Evolutionary conservation across 1,140 invertebrate species (phyloP), one percentile per base, ranked within the genome.

Genomic region (Atta cephalotes): DNA sequence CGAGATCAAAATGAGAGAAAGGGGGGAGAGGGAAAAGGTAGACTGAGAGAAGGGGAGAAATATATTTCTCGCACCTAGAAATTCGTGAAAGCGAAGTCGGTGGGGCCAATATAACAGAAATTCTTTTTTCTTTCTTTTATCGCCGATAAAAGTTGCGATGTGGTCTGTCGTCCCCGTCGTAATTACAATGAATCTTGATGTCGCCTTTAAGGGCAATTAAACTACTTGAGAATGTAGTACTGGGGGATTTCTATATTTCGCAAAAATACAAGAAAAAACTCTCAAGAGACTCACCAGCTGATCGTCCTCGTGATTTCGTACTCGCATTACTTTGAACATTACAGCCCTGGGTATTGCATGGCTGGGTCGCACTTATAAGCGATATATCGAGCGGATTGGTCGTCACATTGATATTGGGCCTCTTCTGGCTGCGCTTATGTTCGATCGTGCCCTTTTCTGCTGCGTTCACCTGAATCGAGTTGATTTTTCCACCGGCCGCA

Each of bases 331-430:
- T 86, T 31, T 93, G 88, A 35, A 87, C 53, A 14, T 90, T 85
- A 65, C 93, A 93, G 3, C 77, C 56, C 16, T 92, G 90, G 9
- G 90, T 76, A 56, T 87, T 87, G 80, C 92, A 93, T 49, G 87
- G 16, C 7, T 66, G 60, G 1, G 62, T 66, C 6, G 63, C 21
- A 6, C 56, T 81, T 31, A 91, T 82, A 49, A 95, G 88, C 39
- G 95, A 95, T 62, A 95, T 95, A 88, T 97, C 96, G 71, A 97
- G 90, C 0, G 96, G 96, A 89, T 97, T 97, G 4, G 96, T 96
- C 31, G 96, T 97, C 4, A 97, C 96, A 92, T 96, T 96, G 80
- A 97, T 96, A 92, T 96, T 96, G 0, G 96, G 96, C 39, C 95
- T 96, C 35, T 80, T 89, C 0, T 87, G 93, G 70, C 21, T 60